Base-by-base conservation (phyloP, 2,797 vertebrate species). In the Crocidura indochinensis region DNA sequence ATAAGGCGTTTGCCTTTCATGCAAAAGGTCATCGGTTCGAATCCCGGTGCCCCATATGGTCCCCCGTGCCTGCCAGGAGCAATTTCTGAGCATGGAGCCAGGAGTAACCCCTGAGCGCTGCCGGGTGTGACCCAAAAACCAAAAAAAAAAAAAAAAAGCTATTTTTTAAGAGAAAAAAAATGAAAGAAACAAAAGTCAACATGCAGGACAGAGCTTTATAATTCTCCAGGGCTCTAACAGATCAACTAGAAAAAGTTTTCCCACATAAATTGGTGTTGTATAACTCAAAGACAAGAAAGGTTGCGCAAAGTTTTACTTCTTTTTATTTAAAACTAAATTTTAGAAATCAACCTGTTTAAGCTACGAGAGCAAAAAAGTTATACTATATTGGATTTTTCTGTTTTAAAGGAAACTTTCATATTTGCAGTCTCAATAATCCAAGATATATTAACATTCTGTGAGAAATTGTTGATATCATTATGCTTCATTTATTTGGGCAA, bases 201-300 rank as follows among this genome's bases (percentile, higher is more conserved):
- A 81, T 79, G 46, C 24, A 12, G 94, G 90, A 95, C 92, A 94
- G 82, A 92, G n/a, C 19, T 82, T 92, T 96, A 82, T 90, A 49
- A 83, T 92, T 94, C 71, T 79, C 87, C 76, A 92, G 77, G 74
- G 56, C 56, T 93, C 78, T 78, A 83, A 89, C 1, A n/a, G 24
- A 91, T 94, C 46, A 71, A 65, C 51, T 86, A 94, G 90, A 80
- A 86, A 38, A 82, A 47, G 15, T 12, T 93, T 94, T 27, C 22
- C 60, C 79, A 80, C 85, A 90, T 94, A 94, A 95, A 88, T 1
- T 86, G 77, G 51, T 67, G 80, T 84, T 96, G 62, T 79, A 31
- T 95, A 95, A 95, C 68, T 94, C 89, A 95, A 95, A 89, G 87
- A 83, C 46, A 91, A 44, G 12, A 93, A 94, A 90, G 15, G 62